Percentiles rank a stretch among this genome's conserved stretches.
These are phyloP conservation scores for Copidosoma aretas DNA, from an alignment of 2,888 invertebrate genomes.

Conservation along the genomic window DNA sequence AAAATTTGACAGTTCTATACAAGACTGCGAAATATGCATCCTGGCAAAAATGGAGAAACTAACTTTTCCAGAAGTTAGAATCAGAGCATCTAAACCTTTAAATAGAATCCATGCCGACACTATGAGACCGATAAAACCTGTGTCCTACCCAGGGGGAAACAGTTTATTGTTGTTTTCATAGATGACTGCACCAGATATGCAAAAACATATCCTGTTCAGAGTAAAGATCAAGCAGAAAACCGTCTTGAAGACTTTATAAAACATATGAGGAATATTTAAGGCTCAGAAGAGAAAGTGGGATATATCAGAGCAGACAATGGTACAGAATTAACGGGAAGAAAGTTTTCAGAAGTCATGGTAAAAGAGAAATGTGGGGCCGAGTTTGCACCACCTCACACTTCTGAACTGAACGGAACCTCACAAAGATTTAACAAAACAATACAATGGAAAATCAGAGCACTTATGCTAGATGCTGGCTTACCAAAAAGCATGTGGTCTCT, in stretches of 20 bases:
- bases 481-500: too few species aligned
- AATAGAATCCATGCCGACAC: slow-evolving; percentile 36
- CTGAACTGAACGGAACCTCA: too few species aligned
- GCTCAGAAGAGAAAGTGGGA: slow-evolving; percentile 38
- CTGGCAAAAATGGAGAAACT: background rate
- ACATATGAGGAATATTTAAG: slow-evolving; percentile 37
- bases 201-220: slow-evolving; percentile 38
- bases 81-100: slow-evolving; percentile 21
- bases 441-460: too few species aligned
- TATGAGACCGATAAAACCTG: slow-evolving; percentile 43
- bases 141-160: slow-evolving; percentile 34
- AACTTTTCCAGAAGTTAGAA: slow-evolving; percentile 26
- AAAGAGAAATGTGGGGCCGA: slow-evolving; percentile 24
- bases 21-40: background rate
- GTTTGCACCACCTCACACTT: slow-evolving; percentile 30
- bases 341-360: slow-evolving; percentile 23
- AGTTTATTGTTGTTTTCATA: slow-evolving; percentile 38
- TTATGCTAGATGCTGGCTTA: too few species aligned
- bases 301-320: slow-evolving; percentile 42
- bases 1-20: background rate
- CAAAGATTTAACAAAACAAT: too few species aligned
- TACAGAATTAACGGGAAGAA: slow-evolving; percentile 33
- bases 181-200: slow-evolving; percentile 42
- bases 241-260: slow-evolving; percentile 38
- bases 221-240: slow-evolving; percentile 38